phyloP scores from a whole-genome alignment of 2,888 invertebrate species.

The Xestia rhomboidea region DNA sequence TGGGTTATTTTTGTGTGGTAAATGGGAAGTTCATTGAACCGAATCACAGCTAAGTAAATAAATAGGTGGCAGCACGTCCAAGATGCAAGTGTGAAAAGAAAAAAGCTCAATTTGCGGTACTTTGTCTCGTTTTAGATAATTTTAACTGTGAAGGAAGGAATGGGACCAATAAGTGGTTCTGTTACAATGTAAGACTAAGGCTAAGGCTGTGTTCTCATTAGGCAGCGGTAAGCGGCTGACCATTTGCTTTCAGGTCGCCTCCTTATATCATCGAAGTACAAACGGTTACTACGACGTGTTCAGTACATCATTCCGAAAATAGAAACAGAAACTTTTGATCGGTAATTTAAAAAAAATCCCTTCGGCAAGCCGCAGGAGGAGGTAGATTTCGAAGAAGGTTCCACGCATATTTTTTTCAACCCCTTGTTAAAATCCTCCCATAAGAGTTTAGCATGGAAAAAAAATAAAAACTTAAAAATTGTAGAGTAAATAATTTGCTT shows the following conservation, averaged over 20 bases:
- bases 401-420: too few species aligned
- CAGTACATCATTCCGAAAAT: background rate
- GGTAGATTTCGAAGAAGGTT: too few species aligned
- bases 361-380: too few species aligned
- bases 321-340: background rate
- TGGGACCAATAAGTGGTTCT: conserved; percentile 43
- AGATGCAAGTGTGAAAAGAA: conserved; percentile 79
- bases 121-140: conserved; percentile 72
- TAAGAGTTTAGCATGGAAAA: too few species aligned
- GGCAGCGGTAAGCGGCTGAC: background rate
- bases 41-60: conserved; percentile 82
- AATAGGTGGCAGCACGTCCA: conserved; percentile 78
- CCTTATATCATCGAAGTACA: background rate
- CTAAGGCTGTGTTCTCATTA: background rate
- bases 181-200: conserved; percentile 29
- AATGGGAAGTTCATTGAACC: conserved; percentile 82
- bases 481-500: too few species aligned
- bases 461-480: too few species aligned
- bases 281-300: background rate
- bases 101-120: conserved; percentile 71
- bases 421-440: too few species aligned
- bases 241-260: background rate
- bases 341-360: too few species aligned
- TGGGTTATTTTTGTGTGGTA: conserved; percentile 57
- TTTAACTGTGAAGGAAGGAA: conserved; percentile 68